Percentiles rank a stretch among this genome's conserved stretches.
phyloP scores from a whole-genome alignment of 1,140 invertebrate genomes.

The Coenobita brevimanus region DNA sequence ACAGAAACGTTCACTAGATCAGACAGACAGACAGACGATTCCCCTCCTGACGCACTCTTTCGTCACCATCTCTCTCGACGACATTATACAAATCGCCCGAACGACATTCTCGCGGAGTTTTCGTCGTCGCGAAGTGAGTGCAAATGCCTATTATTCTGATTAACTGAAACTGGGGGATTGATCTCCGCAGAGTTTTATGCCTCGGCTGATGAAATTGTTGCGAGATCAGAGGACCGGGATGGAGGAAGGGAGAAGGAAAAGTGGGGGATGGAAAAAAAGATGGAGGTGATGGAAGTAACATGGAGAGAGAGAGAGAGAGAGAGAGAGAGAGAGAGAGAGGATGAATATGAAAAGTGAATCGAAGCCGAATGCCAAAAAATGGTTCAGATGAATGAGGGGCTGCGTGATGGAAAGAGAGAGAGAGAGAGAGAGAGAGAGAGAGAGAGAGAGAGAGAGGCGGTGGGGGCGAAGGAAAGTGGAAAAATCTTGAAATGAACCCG shows the following conservation, averaged over 20 bases:
- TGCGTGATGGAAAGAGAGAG: neutral
- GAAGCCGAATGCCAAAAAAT: conserved; percentile 5
- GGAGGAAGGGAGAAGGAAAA: neutral
- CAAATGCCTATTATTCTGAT: neutral
- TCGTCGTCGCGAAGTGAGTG: neutral
- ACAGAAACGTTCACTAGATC: too few relatives aligned
- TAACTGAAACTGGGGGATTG: neutral
- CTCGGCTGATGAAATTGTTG: too few relatives aligned
- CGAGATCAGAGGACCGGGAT: neutral
- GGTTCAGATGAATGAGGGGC: neutral
- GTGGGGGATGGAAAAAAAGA: neutral
- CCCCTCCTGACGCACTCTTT: too few relatives aligned
- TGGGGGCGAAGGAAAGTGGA: neutral
- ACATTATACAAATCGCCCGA: too few relatives aligned
- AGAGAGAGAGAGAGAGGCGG: neutral
- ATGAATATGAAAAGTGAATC: neutral
- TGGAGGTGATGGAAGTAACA: neutral
- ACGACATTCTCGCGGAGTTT: too few relatives aligned
- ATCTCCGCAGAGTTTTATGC: neutral
- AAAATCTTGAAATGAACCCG: too few relatives aligned
- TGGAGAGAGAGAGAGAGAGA: neutral
- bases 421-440: neutral
- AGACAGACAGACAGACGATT: too few relatives aligned
- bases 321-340: neutral
- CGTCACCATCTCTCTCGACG: too few relatives aligned